These are phyloP conservation scores for Crypturellus undulatus DNA, from an alignment of 2,113 vertebrate genomes.

Conservation along the genomic window DNA sequence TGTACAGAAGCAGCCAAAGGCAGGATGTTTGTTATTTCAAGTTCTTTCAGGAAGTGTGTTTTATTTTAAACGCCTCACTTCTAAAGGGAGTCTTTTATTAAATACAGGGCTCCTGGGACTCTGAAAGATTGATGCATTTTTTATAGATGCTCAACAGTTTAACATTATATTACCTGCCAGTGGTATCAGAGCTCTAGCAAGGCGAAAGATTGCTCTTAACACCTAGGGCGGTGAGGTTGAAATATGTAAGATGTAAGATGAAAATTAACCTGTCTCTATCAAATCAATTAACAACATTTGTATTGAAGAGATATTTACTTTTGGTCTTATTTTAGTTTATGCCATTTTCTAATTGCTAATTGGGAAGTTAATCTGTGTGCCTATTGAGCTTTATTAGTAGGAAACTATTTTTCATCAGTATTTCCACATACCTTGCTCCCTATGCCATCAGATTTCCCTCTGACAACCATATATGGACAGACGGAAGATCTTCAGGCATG, in stretches of 20 bases:
- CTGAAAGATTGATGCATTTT: neutral
- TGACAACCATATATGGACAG: neutral
- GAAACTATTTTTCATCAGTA: neutral
- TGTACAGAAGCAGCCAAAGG: neutral
- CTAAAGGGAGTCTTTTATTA: neutral
- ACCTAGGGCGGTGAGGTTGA: neutral
- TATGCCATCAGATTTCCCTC: neutral
- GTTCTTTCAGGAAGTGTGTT: neutral
- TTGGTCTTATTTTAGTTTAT: neutral
- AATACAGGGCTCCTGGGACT: neutral
- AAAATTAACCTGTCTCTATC: neutral
- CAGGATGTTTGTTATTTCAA: neutral
- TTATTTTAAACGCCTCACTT: conserved; percentile 5
- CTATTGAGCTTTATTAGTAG: neutral
- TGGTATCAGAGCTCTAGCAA: neutral
- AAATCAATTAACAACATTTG: neutral
- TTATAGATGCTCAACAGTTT: neutral
- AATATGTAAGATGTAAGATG: neutral
- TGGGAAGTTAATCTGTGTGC: neutral
- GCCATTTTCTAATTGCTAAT: neutral
- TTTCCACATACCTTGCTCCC: neutral
- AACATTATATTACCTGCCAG: neutral
- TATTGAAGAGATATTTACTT: neutral
- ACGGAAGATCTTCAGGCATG: neutral
- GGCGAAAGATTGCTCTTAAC: neutral